A percentile compares a stretch with the other conserved stretches of the same genome.
These are phyloP conservation scores for Mus spretus DNA, from an alignment of 2,797 vertebrate species.

Conservation along the genomic window DNA sequence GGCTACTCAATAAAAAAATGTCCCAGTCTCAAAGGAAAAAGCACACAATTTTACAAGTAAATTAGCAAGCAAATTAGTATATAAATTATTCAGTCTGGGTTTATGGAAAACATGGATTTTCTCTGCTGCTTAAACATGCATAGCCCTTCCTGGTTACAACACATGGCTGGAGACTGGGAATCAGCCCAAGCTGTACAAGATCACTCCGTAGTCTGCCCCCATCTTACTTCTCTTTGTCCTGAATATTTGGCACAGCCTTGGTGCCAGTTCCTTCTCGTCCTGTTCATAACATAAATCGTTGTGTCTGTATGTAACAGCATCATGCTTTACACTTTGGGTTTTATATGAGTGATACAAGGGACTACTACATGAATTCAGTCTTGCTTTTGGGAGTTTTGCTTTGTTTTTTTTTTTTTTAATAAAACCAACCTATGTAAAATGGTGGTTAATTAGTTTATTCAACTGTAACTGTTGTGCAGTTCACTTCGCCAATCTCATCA, in stretches of 20 bases:
- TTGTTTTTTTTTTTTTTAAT: neutral
- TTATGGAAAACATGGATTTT: constrained; percentile 32
- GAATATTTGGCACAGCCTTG: neutral
- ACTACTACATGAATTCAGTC: constrained; percentile 1
- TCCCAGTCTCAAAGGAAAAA: neutral
- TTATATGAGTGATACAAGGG: neutral
- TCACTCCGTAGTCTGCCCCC: neutral
- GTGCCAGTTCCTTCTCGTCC: neutral
- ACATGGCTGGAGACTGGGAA: neutral
- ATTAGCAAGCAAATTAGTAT: neutral
- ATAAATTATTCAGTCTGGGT: neutral
- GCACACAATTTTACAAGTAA: neutral
- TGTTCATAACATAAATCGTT: neutral
- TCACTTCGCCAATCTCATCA: neutral
- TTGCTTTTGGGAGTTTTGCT: neutral
- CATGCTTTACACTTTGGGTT: neutral
- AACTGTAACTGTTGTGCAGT: neutral
- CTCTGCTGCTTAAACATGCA: neutral
- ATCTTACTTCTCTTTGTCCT: neutral
- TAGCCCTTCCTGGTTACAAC: neutral
- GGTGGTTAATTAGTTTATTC: neutral
- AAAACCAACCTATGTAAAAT: neutral
- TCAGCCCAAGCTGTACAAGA: fast-evolving
- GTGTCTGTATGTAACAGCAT: neutral
- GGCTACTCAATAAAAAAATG: neutral